Base-by-base conservation (phyloP, 2,888 invertebrate genomes). In the Platypus cylindrus region DNA sequence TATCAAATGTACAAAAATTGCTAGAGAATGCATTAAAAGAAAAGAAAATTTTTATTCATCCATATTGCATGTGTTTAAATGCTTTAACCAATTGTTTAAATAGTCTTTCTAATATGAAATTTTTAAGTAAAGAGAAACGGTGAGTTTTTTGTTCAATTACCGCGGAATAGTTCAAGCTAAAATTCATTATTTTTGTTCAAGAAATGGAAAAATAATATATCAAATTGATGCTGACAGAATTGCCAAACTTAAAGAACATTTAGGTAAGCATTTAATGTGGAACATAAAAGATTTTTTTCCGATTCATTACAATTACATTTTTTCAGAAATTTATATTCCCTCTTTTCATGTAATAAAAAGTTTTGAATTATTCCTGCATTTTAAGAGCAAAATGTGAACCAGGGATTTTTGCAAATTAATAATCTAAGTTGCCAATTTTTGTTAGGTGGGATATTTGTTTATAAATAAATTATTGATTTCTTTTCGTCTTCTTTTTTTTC, bases 41-140 rank as follows among this genome's bases (percentile, higher is more conserved):
- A 20, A 53, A 54, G 34, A 48, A 51, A 9, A 54, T 56, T 24
- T 53, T 59, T 33, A 63, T 68, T 8, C 81, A 82, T 62, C 81
- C 83, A 0, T 82, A 81, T 60, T 73, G 76, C 45, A 65, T 86
- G 37, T 78, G 79, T 24, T 64, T 85, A 44, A 84, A 85, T 44
- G 66, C 70, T 34, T 61, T 68, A 30, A 63, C 59, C 20, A 69
- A 70, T 57, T 74, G 74, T 43, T 52, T 77, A 30, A 63, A 62
- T 27, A 71, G 72, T 2, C 63, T 77, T 1, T 55, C 59, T 3
- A 60, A 62, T 17, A 56, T 58, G 9, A 60, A 60, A 2, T 64
- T 61, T 1, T 45, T 70, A 1, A 16, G 37, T 1, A 65, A 58
- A 45, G 52, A 33, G 17, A 55, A 48, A 48, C 50, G 47, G 60